Percentiles rank a stretch among this genome's conserved stretches.
phyloP scores from a whole-genome alignment of 2,797 vertebrate species.

The Sebastes diploproa region DNA sequence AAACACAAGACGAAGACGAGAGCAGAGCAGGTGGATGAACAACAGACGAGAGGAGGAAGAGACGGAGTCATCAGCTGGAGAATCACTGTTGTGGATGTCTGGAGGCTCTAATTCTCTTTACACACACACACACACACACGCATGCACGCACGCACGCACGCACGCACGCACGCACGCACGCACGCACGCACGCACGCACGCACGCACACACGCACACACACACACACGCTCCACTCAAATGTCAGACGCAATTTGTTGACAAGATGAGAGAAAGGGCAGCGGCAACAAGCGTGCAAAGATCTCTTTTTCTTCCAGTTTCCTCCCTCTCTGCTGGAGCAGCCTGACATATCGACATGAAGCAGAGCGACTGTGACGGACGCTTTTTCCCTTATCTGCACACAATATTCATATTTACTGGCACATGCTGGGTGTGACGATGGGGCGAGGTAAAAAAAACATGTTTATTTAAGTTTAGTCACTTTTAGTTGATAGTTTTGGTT shows the following conservation, averaged over 20 bases:
- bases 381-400: constrained; percentile 9
- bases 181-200: constrained; percentile 15
- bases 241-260: constrained; percentile 73
- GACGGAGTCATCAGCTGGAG: constrained; percentile 31
- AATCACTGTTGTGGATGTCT: constrained; percentile 48
- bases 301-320: constrained; percentile 2
- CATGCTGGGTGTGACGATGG: not conserved
- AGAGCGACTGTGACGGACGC: not conserved
- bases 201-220: constrained; percentile 25
- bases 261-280: constrained; percentile 75
- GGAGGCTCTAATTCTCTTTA: constrained; percentile 43
- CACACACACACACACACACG: constrained; percentile 6
- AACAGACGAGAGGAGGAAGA: constrained; percentile 15
- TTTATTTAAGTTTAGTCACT: not conserved
- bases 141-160: constrained; percentile 18
- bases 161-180: constrained; percentile 9
- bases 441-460: not conserved
- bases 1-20: not conserved
- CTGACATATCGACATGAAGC: constrained; percentile 59
- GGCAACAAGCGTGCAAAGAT: constrained; percentile 53
- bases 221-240: constrained; percentile 54
- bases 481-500: not conserved
- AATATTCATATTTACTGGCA: not conserved
- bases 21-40: constrained; percentile 12
- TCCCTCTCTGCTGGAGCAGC: constrained; percentile 13